Evolutionary conservation across 2,113 vertebrate genomes (phyloP), one percentile per base, ranked within the genome.

Genomic region (Notarius quadriscutis): DNA sequence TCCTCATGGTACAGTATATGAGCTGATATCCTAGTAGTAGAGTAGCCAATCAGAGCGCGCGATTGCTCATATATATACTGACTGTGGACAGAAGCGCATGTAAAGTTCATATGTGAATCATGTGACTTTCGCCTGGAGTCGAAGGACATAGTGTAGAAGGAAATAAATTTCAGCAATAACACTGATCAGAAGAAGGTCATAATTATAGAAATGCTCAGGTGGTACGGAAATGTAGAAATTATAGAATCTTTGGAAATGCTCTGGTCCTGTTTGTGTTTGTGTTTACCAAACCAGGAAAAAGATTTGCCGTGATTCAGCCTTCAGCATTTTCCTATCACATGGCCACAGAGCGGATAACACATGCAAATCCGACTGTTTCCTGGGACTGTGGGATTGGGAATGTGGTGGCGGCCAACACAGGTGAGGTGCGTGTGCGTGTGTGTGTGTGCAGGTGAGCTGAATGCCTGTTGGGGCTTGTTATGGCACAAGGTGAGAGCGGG

Each of bases 401-500:
- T 86, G 62, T 86, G 25, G 85, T 71, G 17, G 50, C 14, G 12
- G 69, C 51, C 85, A 80, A 84, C 86, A 86, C 84, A 91, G 91
- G 91, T 90, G 87, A 87, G 88, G 78, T 69, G 51, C 84, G 72
- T 60, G 55, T 88, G 83, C 90, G 94, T 67, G 5, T 83, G 81
- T 53, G 60, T 87, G 88, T 81, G 79, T 27, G 41, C 81, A 72
- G 91, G 93, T 83, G 91, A 94, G 95, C 95, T 93, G 93, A 94
- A 95, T 95, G 93, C 90, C 91, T 89, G 91, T 90, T 91, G 93
- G 92, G 93, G 90, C 92, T 93, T 95, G 95, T 96, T 95, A 95
- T 96, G 95, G 94, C 95, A 95, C 94, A 95, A 95, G 95, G 95
- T 95, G 94, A 95, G 94, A 93, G 93, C 93, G 91, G 93, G 93